Evolutionary conservation across 1,140 invertebrate species (phyloP).

Genomic region (Rhynchophorus ferrugineus): DNA sequence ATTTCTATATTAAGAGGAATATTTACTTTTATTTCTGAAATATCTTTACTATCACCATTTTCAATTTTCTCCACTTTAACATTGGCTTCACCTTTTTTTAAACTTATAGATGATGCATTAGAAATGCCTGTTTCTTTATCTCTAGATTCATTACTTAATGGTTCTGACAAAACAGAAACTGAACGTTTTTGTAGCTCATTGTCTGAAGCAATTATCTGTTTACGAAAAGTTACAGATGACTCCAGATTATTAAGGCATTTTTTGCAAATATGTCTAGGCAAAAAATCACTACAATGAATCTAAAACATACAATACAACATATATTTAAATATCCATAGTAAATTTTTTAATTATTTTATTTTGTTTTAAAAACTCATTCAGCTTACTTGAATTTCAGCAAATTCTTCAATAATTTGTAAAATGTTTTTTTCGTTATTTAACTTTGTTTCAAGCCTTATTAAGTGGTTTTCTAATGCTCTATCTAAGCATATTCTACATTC

Average conservation of each 20-base stretch:
- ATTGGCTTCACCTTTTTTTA: background rate
- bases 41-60: background rate
- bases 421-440: conserved; percentile 5
- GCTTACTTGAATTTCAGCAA: conserved; percentile 15
- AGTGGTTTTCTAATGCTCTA: background rate
- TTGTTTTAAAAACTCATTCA: background rate
- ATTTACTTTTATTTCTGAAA: background rate
- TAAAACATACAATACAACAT: background rate
- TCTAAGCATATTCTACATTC: conserved; percentile 15
- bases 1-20: background rate
- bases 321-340: background rate
- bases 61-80: background rate
- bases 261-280: conserved; percentile 8
- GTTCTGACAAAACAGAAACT: conserved; percentile 1
- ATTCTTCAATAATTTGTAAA: conserved; percentile 14
- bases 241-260: background rate
- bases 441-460: conserved; percentile 8
- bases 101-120: background rate
- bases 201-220: conserved; percentile 6
- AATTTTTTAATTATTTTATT: background rate
- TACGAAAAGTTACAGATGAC: background rate
- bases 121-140: too few relatives aligned
- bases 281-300: conserved; percentile 3
- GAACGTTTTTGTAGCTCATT: conserved; percentile 6
- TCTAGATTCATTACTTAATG: background rate